Evolutionary conservation across 1,140 invertebrate genomes (phyloP).

Genomic region (Penaeus japonicus): DNA sequence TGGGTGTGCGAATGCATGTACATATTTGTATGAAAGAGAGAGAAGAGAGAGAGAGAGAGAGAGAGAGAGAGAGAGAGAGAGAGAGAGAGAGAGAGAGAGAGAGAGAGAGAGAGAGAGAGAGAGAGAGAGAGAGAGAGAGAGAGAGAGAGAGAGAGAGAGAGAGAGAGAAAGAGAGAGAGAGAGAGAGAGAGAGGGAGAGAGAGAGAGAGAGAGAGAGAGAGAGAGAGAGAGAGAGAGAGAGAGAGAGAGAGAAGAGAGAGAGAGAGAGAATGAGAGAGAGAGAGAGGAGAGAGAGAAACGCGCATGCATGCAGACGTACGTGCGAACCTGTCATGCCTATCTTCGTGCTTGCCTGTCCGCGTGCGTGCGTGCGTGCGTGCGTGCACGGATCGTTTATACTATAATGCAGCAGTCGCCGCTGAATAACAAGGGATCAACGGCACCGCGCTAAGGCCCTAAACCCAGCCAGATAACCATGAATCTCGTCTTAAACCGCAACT

Average conservation of each 20-base stretch:
- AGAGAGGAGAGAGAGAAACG: too few species aligned
- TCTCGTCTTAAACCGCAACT: not conserved
- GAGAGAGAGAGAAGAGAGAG: not conserved
- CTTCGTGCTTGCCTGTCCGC: too few species aligned
- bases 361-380: too few species aligned
- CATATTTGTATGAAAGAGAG: not conserved
- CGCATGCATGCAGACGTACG: too few species aligned
- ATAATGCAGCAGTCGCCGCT: too few species aligned
- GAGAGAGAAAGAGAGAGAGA: not conserved
- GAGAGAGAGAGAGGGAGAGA: not conserved
- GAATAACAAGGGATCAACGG: too few species aligned
- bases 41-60: constrained; percentile 7
- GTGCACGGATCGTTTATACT: too few species aligned
- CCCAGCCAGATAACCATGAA: too few species aligned
- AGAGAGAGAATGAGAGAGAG: too few species aligned
- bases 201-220: constrained; percentile 30
- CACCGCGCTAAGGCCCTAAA: too few species aligned
- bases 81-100: not conserved
- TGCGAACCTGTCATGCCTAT: too few species aligned
- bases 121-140: not conserved
- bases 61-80: constrained; percentile 30
- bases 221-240: constrained; percentile 20
- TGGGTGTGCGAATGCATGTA: not conserved
- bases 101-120: not conserved
- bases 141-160: not conserved